Conservation (phyloP, 2,888 invertebrate genomes). For the Idaea straminata region DNA sequence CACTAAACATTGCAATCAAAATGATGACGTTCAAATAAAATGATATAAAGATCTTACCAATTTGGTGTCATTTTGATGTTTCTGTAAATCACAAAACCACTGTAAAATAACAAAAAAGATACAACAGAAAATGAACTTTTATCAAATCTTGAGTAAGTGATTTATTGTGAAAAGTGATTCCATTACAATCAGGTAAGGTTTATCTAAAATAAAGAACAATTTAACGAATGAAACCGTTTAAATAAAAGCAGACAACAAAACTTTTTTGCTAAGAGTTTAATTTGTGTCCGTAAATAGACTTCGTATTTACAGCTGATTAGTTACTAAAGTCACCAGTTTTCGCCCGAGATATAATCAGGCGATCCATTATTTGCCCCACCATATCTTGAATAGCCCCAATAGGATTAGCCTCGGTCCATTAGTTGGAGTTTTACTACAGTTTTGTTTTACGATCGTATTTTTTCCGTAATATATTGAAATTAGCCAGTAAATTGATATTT, state of each 20-base stretch:
- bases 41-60: neutral
- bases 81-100: neutral
- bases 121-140: neutral
- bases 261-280: neutral
- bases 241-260: neutral
- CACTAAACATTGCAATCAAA: conserved; percentile 42
- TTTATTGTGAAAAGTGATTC: too few species aligned
- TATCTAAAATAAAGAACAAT: too few species aligned
- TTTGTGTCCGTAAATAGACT: neutral
- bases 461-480: conserved; percentile 68
- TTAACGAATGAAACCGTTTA: too few species aligned
- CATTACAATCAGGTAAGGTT: too few species aligned
- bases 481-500: conserved; percentile 41
- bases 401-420: conserved; percentile 63
- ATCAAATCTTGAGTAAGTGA: neutral
- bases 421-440: conserved; percentile 66
- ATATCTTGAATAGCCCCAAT: conserved; percentile 60
- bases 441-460: conserved; percentile 70
- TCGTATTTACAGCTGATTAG: conserved; percentile 17
- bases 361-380: conserved; percentile 63
- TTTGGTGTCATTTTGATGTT: neutral
- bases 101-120: too few species aligned
- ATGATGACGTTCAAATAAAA: neutral
- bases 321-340: conserved; percentile 50
- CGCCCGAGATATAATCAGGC: conserved; percentile 50